These are phyloP conservation scores for Tenthredo mesomela DNA, from an alignment of 2,888 invertebrate species.

Conservation along the genomic window DNA sequence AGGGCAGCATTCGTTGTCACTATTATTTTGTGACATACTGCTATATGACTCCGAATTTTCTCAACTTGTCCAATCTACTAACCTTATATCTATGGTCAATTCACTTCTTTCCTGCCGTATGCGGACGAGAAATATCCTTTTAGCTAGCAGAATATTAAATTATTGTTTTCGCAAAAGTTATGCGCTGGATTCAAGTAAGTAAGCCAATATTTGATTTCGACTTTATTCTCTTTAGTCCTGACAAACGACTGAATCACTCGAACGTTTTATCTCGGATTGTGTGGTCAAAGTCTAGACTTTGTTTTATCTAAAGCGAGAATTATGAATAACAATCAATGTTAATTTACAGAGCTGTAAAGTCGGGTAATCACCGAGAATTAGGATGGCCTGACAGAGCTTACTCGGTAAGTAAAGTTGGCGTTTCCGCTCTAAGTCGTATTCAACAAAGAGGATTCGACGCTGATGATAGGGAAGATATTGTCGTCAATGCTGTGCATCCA, in stretches of 20 bases:
- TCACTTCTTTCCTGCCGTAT: background rate
- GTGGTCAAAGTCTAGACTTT: background rate
- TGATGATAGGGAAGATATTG: conserved; percentile 79
- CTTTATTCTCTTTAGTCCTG: background rate
- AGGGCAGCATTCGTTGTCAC: too few relatives aligned
- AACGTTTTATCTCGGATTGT: background rate
- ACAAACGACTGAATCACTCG: background rate
- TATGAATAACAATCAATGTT: background rate
- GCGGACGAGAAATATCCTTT: too few relatives aligned
- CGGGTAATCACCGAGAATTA: conserved; percentile 70
- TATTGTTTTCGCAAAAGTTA: background rate
- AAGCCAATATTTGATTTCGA: background rate
- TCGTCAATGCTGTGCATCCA: conserved; percentile 87
- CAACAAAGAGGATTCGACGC: conserved; percentile 83
- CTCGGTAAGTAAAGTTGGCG: conserved; percentile 87
- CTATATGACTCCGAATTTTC: too few relatives aligned
- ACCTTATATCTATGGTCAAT: too few relatives aligned
- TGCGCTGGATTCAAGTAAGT: background rate
- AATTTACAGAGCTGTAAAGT: conserved; percentile 61
- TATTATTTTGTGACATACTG: too few relatives aligned
- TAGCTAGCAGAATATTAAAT: too few relatives aligned
- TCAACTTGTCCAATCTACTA: too few relatives aligned
- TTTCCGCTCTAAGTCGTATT: too few relatives aligned
- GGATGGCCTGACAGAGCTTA: conserved; percentile 86
- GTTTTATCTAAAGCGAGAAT: background rate